Percentiles rank a stretch among this genome's conserved stretches.
Conservation (phyloP, 2,113 vertebrate genomes). For the Hyperopisus bebe region DNA sequence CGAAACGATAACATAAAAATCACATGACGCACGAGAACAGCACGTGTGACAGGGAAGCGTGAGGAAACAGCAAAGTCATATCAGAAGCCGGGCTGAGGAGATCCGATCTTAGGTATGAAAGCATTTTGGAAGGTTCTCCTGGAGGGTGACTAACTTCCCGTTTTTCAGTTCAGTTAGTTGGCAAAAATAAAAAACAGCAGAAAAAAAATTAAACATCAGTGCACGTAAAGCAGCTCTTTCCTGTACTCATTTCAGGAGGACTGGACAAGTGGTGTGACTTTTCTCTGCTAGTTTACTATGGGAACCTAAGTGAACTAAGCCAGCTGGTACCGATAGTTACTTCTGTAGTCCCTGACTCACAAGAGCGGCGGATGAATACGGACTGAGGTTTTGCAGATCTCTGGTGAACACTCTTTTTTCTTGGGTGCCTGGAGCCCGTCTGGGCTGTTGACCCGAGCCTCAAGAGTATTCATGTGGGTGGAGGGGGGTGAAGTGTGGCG, state of each 20-base stretch:
- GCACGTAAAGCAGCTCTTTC: conserved; percentile 47
- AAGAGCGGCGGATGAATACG: conserved; percentile 31
- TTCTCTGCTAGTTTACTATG: conserved; percentile 35
- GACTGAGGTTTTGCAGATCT: conserved; percentile 28
- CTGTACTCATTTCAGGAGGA: conserved; percentile 41
- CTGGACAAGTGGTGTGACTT: conserved; percentile 31
- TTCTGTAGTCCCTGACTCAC: conserved; percentile 25
- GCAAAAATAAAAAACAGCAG: conserved; percentile 43
- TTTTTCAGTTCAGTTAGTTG: conserved; percentile 46
- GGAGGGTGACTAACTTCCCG: conserved; percentile 28
- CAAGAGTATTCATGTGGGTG: neutral
- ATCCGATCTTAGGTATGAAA: conserved; percentile 59
- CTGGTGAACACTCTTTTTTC: conserved; percentile 31
- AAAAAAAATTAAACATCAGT: conserved; percentile 9
- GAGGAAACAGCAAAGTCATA: conserved; percentile 42
- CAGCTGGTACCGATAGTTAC: conserved; percentile 28
- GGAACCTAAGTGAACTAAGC: conserved; percentile 31
- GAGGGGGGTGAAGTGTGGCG: conserved; percentile 29
- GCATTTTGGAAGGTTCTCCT: conserved; percentile 47
- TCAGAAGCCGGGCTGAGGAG: conserved; percentile 39
- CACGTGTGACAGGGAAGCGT: conserved; percentile 29
- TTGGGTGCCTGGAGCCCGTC: conserved; percentile 41
- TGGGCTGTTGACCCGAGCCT: conserved; percentile 35
- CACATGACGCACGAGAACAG: neutral
- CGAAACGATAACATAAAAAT: conserved; percentile 39